Conservation (phyloP, 37 sponge, comb jelly and placozoan genomes). For the Crambe crambe region DNA sequence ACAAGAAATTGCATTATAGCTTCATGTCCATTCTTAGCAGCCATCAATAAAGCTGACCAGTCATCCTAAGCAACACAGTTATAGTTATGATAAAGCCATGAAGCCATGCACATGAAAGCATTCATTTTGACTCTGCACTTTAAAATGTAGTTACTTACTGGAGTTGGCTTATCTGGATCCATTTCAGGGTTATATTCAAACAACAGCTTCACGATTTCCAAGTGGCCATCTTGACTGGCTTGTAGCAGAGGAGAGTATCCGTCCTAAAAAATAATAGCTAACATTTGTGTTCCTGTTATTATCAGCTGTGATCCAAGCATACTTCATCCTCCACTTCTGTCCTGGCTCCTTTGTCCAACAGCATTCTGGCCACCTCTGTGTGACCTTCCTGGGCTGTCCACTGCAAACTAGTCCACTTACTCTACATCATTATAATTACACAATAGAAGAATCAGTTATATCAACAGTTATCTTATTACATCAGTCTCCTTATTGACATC, state of each 20-base stretch:
- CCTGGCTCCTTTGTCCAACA: background rate
- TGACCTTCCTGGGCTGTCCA: constrained; percentile 5
- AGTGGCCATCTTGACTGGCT: constrained; percentile 6
- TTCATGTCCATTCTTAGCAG: constrained; percentile 11
- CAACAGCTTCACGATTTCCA: background rate
- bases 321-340: background rate
- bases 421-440: background rate
- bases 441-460: background rate
- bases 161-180: background rate
- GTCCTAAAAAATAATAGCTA: background rate
- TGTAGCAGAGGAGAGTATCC: constrained; percentile 8
- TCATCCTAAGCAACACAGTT: background rate
- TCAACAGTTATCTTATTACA: background rate
- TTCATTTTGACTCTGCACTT: background rate
- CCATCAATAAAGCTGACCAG: background rate
- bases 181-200: background rate
- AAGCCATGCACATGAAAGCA: background rate
- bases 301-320: background rate
- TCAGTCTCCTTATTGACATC: background rate
- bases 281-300: background rate
- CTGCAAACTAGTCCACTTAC: background rate
- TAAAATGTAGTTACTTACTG: background rate
- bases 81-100: too few relatives aligned
- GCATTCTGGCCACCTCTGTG: background rate
- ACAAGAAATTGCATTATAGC: background rate